phyloP scores from a whole-genome alignment of 2,797 vertebrate genomes.

The Trachops cirrhosus region DNA sequence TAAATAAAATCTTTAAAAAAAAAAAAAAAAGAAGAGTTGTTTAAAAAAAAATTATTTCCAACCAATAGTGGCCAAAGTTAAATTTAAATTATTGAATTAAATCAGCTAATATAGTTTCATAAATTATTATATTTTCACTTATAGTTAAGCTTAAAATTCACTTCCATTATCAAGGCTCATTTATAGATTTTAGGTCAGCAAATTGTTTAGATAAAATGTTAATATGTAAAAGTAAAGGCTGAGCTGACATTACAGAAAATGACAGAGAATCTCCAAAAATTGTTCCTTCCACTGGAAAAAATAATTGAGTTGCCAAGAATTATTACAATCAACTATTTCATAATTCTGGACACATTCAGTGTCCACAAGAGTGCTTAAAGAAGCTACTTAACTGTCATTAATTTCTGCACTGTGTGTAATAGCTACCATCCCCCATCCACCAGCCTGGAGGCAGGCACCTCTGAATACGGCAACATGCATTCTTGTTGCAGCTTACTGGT shows the following conservation, averaged over 20 bases:
- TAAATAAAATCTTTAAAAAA: too few relatives aligned
- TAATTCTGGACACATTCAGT: background rate
- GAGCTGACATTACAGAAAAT: background rate
- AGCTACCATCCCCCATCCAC: background rate
- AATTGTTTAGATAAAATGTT: background rate
- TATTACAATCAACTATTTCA: background rate
- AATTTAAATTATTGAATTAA: background rate
- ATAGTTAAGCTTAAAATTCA: background rate
- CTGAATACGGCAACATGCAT: background rate
- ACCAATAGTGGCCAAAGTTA: background rate
- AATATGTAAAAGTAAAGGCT: background rate
- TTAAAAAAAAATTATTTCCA: constrained; percentile 35
- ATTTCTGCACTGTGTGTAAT: background rate
- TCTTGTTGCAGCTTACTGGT: background rate
- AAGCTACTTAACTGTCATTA: background rate
- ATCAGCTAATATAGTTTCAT: background rate
- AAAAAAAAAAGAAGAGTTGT: too few relatives aligned
- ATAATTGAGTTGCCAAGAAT: background rate
- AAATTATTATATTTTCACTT: background rate
- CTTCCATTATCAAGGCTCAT: background rate
- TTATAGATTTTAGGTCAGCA: background rate
- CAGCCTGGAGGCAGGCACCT: background rate
- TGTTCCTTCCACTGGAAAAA: background rate
- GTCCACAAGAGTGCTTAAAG: background rate
- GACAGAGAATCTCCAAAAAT: constrained; percentile 1